phyloP scores from a whole-genome alignment of 2,888 invertebrate species.

The Hemicrepidius hirtus region DNA sequence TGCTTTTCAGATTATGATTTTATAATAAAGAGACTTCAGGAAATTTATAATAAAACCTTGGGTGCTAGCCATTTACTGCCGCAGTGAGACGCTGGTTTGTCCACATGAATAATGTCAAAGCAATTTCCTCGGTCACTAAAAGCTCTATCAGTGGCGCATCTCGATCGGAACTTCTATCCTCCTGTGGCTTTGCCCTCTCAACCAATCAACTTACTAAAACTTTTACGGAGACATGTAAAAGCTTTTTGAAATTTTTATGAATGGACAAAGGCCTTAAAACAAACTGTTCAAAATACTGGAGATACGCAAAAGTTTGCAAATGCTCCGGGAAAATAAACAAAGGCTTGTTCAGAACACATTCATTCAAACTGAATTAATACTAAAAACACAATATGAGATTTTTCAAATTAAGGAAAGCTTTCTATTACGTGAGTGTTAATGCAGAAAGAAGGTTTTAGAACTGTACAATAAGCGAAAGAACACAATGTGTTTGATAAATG shows the following conservation, averaged over 20 bases:
- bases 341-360: neutral
- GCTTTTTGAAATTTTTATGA: constrained; percentile 55
- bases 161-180: constrained; percentile 67
- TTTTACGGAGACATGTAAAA: constrained; percentile 52
- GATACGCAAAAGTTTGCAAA: neutral
- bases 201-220: constrained; percentile 52
- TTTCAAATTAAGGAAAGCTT: constrained; percentile 33
- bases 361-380: neutral
- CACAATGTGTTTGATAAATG: constrained; percentile 65
- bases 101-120: constrained; percentile 71
- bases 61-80: constrained; percentile 32
- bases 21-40: neutral
- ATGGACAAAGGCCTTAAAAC: constrained; percentile 51
- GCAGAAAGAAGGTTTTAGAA: constrained; percentile 36
- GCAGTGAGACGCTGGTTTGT: constrained; percentile 64
- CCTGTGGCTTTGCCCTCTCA: constrained; percentile 64
- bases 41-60: constrained; percentile 21
- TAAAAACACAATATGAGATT: neutral
- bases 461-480: constrained; percentile 30
- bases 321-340: neutral
- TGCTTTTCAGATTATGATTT: too few relatives aligned
- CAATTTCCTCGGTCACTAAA: constrained; percentile 71
- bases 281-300: constrained; percentile 31
- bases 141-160: constrained; percentile 68
- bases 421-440: constrained; percentile 33